Conservation (phyloP, 2,113 vertebrate genomes). For the Periophthalmus modestus region DNA sequence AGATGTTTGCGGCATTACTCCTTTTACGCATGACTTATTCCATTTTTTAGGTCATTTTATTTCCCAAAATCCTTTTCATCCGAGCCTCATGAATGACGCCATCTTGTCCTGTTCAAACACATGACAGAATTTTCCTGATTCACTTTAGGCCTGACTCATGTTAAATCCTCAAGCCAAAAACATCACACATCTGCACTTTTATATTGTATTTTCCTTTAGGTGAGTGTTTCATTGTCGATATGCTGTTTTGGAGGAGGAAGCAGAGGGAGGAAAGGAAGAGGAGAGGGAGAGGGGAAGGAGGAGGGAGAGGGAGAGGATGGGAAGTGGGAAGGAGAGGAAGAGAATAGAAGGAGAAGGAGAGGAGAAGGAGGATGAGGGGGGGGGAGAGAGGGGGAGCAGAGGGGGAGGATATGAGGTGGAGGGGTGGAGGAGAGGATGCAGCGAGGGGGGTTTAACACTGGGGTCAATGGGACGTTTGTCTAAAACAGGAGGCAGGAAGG, state of each 20-base stretch:
- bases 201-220: background rate
- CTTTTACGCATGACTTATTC: background rate
- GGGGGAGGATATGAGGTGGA: too few species aligned
- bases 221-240: background rate
- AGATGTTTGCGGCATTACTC: background rate
- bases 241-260: conserved; percentile 19
- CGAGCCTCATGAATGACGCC: conserved; percentile 1
- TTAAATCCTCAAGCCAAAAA: background rate
- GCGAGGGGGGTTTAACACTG: background rate
- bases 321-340: background rate
- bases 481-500: background rate
- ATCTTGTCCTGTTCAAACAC: background rate
- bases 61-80: background rate
- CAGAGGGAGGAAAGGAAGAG: too few species aligned
- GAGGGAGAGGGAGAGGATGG: background rate
- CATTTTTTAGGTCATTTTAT: background rate
- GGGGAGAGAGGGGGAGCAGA: too few species aligned
- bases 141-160: background rate
- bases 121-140: background rate
- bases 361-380: conserved; percentile 18
- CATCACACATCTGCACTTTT: background rate
- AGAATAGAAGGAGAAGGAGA: background rate
- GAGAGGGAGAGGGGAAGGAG: conserved; percentile 36
- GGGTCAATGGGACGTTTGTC: conserved; percentile 45
- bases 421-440: too few species aligned